These are phyloP conservation scores for Heliocidaris tuberculata DNA, from an alignment of 35 echinoderm and acorn worm species.

Conservation along the genomic window DNA sequence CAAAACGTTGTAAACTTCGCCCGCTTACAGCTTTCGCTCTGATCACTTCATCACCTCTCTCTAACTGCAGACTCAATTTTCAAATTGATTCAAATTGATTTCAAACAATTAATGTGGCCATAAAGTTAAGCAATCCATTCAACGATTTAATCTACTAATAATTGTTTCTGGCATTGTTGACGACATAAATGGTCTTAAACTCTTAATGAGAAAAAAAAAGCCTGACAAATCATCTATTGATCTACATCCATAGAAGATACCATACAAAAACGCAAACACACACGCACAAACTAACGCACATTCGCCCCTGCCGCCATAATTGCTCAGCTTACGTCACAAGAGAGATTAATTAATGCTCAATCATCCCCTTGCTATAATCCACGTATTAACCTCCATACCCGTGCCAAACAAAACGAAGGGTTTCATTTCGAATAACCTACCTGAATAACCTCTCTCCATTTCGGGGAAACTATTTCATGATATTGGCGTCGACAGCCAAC, in stretches of 20 bases:
- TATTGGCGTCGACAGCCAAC: not conserved
- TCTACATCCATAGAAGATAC: too few relatives aligned
- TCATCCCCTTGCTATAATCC: not conserved
- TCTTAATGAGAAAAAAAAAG: not conserved
- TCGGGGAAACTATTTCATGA: not conserved
- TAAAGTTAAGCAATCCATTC: not conserved
- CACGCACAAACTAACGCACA: not conserved
- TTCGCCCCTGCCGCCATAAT: not conserved
- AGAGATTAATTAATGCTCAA: not conserved
- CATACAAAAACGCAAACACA: too few relatives aligned
- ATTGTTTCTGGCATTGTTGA: not conserved
- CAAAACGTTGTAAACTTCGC: too few relatives aligned
- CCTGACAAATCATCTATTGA: too few relatives aligned
- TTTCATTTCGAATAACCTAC: not conserved
- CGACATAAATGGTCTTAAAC: not conserved
- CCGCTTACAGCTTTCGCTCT: not conserved
- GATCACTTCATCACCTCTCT: not conserved
- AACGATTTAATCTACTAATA: not conserved
- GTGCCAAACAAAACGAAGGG: not conserved
- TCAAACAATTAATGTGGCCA: too few relatives aligned
- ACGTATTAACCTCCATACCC: too few relatives aligned
- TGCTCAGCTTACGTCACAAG: not conserved
- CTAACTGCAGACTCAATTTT: too few relatives aligned
- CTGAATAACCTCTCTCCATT: not conserved
- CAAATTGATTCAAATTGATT: too few relatives aligned